Evolutionary conservation across 2,113 vertebrate species (phyloP).

Genomic region (Ciconia stormi): DNA sequence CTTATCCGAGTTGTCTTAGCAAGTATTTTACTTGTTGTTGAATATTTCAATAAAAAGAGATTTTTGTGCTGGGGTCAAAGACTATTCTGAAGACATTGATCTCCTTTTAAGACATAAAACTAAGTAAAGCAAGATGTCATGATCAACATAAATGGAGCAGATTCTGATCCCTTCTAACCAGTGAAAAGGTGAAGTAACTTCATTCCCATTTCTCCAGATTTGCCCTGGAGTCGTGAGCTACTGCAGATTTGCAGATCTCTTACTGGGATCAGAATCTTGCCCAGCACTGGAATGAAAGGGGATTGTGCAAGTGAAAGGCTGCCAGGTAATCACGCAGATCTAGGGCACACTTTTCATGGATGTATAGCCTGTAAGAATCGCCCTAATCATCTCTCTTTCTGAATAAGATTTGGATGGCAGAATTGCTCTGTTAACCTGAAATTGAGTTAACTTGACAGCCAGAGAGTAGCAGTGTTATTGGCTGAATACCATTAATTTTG

Average conservation of each 20-base stretch:
- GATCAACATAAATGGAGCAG: background rate
- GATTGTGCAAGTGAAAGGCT: background rate
- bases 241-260: background rate
- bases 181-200: background rate
- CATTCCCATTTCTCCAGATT: background rate
- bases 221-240: background rate
- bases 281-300: background rate
- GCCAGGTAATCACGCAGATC: background rate
- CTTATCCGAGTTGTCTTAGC: background rate
- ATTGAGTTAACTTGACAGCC: slow-evolving; percentile 62
- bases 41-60: background rate
- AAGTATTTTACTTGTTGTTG: background rate
- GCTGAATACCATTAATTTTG: slow-evolving; percentile 65
- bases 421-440: slow-evolving; percentile 59
- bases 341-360: background rate
- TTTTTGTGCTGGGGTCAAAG: background rate
- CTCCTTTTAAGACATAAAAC: background rate
- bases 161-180: background rate
- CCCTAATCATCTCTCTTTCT: slow-evolving; percentile 60
- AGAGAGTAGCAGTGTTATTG: slow-evolving; percentile 23
- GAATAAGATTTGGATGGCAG: slow-evolving; percentile 40
- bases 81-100: background rate
- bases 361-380: background rate
- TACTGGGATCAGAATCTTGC: background rate
- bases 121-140: background rate